A percentile compares a stretch with the other conserved stretches of the same genome.
Evolutionary conservation across 2,113 vertebrate genomes (phyloP).

Genomic region (Callipepla californica): DNA sequence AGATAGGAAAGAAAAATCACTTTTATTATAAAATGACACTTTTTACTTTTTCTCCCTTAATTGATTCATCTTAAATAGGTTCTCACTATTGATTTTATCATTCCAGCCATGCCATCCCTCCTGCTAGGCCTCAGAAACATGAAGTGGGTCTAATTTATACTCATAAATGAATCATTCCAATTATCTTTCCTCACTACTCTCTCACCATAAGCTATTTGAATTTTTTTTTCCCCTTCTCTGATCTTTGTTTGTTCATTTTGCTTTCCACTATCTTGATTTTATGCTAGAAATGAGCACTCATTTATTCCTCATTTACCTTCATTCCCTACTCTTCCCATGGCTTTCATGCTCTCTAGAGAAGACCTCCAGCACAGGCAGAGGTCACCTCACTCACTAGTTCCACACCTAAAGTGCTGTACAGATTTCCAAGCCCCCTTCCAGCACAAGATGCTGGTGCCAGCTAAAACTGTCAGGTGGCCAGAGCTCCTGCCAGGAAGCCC

Average conservation of each 20-base stretch:
- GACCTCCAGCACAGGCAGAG: neutral
- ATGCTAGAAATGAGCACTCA: neutral
- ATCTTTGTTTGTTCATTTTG: neutral
- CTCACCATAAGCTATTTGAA: neutral
- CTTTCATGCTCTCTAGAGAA: no score
- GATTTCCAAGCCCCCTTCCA: neutral
- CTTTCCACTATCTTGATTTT: neutral
- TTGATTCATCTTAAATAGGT: neutral
- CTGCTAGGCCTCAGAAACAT: neutral
- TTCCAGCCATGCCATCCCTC: neutral
- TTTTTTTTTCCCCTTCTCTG: neutral
- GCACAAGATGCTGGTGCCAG: neutral
- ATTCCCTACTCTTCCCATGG: neutral
- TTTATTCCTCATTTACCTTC: neutral
- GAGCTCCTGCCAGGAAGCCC: neutral
- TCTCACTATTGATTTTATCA: neutral
- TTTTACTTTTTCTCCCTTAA: neutral
- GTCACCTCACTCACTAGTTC: neutral
- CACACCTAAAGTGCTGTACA: neutral
- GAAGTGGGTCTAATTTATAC: neutral
- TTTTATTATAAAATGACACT: neutral
- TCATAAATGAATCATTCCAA: neutral
- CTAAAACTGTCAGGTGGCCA: neutral
- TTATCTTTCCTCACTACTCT: neutral
- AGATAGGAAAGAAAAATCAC: neutral